These are phyloP conservation scores for Heliconius melpomene DNA, from an alignment of 1,140 invertebrate genomes.

Conservation along the genomic window DNA sequence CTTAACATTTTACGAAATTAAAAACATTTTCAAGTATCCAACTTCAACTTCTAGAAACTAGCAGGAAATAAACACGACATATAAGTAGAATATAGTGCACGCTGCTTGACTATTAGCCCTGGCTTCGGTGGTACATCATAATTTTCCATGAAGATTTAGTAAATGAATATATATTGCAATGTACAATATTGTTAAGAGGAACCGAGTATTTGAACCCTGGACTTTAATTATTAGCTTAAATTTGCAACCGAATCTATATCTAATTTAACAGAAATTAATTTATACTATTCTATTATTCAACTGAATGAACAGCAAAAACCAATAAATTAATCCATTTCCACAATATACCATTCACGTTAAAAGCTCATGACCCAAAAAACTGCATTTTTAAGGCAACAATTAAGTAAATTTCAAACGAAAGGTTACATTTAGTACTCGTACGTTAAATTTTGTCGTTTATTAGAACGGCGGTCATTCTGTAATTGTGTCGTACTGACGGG, in stretches of 20 bases:
- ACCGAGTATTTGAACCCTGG: neutral
- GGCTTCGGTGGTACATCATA: neutral
- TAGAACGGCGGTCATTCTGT: conserved; percentile 38
- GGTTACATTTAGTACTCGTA: conserved; percentile 24
- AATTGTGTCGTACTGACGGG: conserved; percentile 37
- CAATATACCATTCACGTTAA: neutral
- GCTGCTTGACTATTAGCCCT: neutral
- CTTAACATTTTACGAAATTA: too few relatives aligned
- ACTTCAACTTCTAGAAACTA: neutral
- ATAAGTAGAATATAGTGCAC: neutral
- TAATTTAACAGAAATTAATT: too few relatives aligned
- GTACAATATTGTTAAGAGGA: neutral
- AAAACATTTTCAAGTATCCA: neutral
- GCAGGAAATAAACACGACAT: neutral
- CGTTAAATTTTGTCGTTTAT: conserved; percentile 35
- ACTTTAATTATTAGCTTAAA: neutral
- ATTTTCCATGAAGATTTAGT: conserved; percentile 6
- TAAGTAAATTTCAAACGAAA: conserved; percentile 35
- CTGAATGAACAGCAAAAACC: too few relatives aligned
- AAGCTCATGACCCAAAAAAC: neutral
- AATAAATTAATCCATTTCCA: too few relatives aligned
- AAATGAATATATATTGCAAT: conserved; percentile 2
- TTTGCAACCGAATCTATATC: neutral
- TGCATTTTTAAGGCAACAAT: conserved; percentile 24
- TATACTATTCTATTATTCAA: too few relatives aligned